Conservation (phyloP, 2,797 vertebrate genomes). For the Sebastes melanostomus region DNA sequence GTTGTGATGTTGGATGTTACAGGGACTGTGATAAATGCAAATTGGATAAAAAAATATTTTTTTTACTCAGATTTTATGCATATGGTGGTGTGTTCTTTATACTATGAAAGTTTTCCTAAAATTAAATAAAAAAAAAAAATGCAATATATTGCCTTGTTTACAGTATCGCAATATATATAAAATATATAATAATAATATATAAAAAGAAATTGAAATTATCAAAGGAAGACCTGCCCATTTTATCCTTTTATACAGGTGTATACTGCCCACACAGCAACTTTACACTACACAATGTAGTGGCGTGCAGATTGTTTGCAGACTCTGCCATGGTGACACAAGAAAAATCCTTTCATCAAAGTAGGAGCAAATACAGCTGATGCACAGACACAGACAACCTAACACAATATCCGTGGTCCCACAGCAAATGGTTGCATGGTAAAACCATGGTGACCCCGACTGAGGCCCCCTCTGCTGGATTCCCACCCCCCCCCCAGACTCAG, state of each 20-base stretch:
- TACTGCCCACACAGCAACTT: not conserved
- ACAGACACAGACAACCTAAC: constrained; percentile 22
- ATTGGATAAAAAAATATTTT: too few relatives aligned
- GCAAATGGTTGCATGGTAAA: constrained; percentile 59
- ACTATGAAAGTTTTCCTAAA: too few relatives aligned
- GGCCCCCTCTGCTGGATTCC: constrained; percentile 15
- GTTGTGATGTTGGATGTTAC: too few relatives aligned
- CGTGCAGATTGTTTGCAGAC: constrained; percentile 9
- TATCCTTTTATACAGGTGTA: not conserved
- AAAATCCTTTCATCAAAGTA: constrained; percentile 33
- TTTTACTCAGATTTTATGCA: too few relatives aligned
- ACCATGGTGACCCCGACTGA: constrained; percentile 39
- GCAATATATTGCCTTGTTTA: too few relatives aligned
- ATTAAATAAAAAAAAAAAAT: too few relatives aligned
- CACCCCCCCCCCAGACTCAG: not conserved
- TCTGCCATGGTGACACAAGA: constrained; percentile 40
- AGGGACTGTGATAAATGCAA: too few relatives aligned
- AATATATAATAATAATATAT: too few relatives aligned
- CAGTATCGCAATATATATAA: too few relatives aligned
- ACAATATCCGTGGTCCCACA: constrained; percentile 29
- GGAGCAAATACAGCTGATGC: constrained; percentile 61
- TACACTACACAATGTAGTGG: not conserved
- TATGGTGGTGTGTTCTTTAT: too few relatives aligned
- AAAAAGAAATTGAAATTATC: not conserved
- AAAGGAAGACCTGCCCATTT: not conserved